phyloP scores from a whole-genome alignment of 2,888 invertebrate genomes.

The Fragum whitleyi region DNA sequence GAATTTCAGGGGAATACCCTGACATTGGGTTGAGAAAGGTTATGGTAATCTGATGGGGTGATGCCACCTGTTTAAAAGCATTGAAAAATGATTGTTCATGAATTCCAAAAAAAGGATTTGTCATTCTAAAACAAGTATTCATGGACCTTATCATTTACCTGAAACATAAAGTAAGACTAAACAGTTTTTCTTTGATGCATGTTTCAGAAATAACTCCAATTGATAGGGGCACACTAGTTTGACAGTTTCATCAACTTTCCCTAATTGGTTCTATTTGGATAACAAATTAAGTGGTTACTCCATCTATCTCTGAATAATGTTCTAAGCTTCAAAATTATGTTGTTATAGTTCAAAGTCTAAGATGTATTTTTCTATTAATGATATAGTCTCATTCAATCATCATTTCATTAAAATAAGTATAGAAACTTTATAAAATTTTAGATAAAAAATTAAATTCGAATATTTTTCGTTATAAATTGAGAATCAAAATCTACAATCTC shows the following conservation, averaged over 20 bases:
- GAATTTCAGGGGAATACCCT: too few relatives aligned
- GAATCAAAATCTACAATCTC: constrained; percentile 6
- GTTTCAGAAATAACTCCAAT: background rate
- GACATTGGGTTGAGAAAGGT: too few relatives aligned
- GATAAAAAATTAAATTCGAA: too few relatives aligned
- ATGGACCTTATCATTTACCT: background rate
- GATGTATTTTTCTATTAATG: too few relatives aligned
- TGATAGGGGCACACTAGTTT: background rate
- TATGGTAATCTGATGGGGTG: too few relatives aligned
- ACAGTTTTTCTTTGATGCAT: background rate
- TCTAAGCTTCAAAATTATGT: too few relatives aligned
- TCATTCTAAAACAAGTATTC: background rate
- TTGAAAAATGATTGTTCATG: background rate
- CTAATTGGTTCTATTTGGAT: background rate
- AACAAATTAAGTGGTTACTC: background rate
- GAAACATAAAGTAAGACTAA: background rate
- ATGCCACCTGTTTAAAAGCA: background rate
- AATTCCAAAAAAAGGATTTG: background rate
- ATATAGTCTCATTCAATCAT: too few relatives aligned
- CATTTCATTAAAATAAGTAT: too few relatives aligned
- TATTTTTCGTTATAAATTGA: too few relatives aligned
- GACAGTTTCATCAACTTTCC: constrained; percentile 30
- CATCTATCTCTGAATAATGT: constrained; percentile 9
- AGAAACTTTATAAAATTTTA: too few relatives aligned
- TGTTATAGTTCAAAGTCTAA: too few relatives aligned